Percentiles rank a stretch among this genome's conserved stretches.
Evolutionary conservation across 2,113 vertebrate species (phyloP).

Genomic region (Macaca mulatta): DNA sequence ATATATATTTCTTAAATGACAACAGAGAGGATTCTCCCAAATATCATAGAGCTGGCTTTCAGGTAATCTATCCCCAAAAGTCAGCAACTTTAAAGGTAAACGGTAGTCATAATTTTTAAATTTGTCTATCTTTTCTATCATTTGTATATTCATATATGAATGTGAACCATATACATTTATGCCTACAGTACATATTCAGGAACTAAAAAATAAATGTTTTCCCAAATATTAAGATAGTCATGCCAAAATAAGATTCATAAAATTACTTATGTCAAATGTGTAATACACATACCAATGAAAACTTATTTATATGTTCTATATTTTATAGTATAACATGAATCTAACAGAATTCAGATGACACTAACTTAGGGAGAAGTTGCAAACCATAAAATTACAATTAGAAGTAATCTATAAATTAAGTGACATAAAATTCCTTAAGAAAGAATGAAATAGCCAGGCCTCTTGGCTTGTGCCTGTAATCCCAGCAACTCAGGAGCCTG

Average conservation of each 20-base stretch:
- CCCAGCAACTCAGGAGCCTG: neutral
- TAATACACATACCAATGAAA: neutral
- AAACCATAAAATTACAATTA: neutral
- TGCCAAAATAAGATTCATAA: neutral
- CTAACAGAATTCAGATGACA: neutral
- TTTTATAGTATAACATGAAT: neutral
- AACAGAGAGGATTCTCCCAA: neutral
- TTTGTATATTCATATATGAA: neutral
- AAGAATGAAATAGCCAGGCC: neutral
- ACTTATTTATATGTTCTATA: neutral
- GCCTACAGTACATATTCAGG: neutral
- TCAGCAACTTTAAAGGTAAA: conserved; percentile 25
- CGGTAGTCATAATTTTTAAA: neutral
- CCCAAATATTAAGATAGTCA: neutral
- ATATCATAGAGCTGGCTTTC: neutral
- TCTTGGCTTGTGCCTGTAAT: neutral
- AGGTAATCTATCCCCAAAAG: neutral
- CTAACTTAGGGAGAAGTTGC: neutral
- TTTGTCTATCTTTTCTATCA: neutral
- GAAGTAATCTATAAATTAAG: neutral
- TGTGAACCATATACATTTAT: neutral
- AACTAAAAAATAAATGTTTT: conserved; percentile 33
- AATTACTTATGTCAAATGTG: neutral
- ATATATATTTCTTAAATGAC: neutral
- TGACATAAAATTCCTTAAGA: neutral